Conservation (phyloP, 2,888 invertebrate genomes). For the Phengaris arion region DNA sequence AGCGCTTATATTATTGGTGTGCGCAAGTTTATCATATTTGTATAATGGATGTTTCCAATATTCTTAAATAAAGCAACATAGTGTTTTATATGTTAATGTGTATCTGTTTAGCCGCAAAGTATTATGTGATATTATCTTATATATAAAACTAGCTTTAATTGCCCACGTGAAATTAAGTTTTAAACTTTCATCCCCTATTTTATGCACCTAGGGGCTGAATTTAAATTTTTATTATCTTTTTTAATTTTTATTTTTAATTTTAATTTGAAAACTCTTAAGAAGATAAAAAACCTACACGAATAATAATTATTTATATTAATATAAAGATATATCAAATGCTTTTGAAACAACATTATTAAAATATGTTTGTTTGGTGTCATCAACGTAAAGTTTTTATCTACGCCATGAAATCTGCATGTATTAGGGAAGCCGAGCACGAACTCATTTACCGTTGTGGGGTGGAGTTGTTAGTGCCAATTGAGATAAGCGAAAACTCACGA, state of each 20-base stretch:
- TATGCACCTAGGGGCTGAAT: too few species aligned
- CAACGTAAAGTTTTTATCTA: slow-evolving; percentile 9
- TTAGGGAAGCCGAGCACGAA: slow-evolving; percentile 35
- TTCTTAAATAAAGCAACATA: neutral
- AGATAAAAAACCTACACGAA: neutral
- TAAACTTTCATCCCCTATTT: too few species aligned
- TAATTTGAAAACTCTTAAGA: too few species aligned
- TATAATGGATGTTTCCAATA: slow-evolving; percentile 13
- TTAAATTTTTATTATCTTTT: too few species aligned
- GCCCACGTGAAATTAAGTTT: too few species aligned
- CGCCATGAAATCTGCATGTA: neutral
- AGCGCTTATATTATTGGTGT: neutral
- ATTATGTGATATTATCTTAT: too few species aligned
- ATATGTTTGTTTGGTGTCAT: neutral
- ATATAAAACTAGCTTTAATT: too few species aligned
- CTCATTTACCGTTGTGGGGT: slow-evolving; percentile 30
- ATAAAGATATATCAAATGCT: too few species aligned
- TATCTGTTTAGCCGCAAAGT: neutral
- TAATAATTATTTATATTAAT: neutral
- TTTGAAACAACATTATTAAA: too few species aligned
- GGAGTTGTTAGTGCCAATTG: slow-evolving; percentile 50
- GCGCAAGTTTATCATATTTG: slow-evolving; percentile 5
- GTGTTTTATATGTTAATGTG: neutral
- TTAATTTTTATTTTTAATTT: too few species aligned
- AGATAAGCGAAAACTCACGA: slow-evolving; percentile 64